A percentile compares a stretch with the other conserved stretches of the same genome.
These are phyloP conservation scores for Chiroxiphia lanceolata DNA, from an alignment of 2,797 vertebrate genomes.

Conservation along the genomic window DNA sequence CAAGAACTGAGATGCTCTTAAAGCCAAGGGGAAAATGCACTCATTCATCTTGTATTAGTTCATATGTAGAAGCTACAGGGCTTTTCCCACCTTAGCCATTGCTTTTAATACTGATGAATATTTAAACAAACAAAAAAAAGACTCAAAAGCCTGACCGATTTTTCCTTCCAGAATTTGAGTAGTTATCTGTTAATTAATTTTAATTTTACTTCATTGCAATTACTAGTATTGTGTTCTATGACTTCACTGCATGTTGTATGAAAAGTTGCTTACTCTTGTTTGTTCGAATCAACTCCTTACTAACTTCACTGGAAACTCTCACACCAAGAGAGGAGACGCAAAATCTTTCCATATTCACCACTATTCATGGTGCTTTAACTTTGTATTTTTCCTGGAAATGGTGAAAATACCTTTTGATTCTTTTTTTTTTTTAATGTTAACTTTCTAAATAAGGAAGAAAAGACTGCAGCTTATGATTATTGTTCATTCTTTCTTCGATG, in stretches of 20 bases:
- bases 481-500: not conserved
- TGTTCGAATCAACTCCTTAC: not conserved
- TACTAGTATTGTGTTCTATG: not conserved
- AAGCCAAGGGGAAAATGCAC: not conserved
- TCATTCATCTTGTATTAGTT: not conserved
- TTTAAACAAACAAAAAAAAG: not conserved
- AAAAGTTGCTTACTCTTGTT: not conserved
- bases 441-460: not conserved
- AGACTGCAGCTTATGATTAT: not conserved
- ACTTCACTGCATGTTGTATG: not conserved
- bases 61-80: not conserved
- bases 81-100: not conserved
- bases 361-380: not conserved
- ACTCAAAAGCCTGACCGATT: accelerated
- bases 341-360: not conserved
- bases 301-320: not conserved
- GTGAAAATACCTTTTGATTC: not conserved
- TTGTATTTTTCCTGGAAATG: not conserved
- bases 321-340: not conserved
- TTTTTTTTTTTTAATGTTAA: not conserved
- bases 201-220: not conserved
- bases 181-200: not conserved
- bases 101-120: not conserved
- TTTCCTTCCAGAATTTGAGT: not conserved
- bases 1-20: not conserved